These are phyloP conservation scores for Tetragnatha montana DNA, from an alignment of 2,888 invertebrate species.

Conservation along the genomic window DNA sequence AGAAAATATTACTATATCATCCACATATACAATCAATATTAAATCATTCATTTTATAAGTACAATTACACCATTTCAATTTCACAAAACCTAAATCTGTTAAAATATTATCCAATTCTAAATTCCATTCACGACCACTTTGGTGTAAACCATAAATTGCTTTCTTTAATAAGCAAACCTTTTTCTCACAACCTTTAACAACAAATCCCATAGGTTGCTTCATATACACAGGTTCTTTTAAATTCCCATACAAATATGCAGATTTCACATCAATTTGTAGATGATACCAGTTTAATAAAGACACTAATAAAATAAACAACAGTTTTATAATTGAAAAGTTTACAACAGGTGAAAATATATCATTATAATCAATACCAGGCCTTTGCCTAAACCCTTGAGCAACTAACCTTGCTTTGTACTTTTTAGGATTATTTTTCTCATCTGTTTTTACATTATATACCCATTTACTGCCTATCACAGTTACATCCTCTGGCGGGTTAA, in stretches of 20 bases:
- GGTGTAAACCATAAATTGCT: slow-evolving; percentile 12
- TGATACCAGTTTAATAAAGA: background rate
- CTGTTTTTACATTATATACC: background rate
- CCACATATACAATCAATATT: no score
- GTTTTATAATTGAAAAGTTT: slow-evolving; percentile 8
- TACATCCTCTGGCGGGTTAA: no score
- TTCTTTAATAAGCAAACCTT: slow-evolving; percentile 1
- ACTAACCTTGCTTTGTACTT: slow-evolving; percentile 17
- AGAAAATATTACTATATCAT: no score
- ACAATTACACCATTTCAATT: no score
- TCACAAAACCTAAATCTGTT: no score
- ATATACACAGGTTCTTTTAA: background rate
- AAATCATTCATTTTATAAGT: no score
- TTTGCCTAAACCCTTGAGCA: background rate
- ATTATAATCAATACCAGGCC: background rate
- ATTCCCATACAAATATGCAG: background rate
- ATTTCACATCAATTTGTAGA: background rate
- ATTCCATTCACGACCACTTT: slow-evolving; percentile 8
- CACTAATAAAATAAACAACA: background rate
- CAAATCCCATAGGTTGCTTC: background rate
- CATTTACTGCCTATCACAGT: background rate
- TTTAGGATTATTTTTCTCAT: slow-evolving; percentile 5
- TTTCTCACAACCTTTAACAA: background rate
- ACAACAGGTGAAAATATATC: slow-evolving; percentile 25
- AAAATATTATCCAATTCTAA: no score